Base-by-base conservation (phyloP, 2,113 vertebrate species). In the Tapirus terrestris region DNA sequence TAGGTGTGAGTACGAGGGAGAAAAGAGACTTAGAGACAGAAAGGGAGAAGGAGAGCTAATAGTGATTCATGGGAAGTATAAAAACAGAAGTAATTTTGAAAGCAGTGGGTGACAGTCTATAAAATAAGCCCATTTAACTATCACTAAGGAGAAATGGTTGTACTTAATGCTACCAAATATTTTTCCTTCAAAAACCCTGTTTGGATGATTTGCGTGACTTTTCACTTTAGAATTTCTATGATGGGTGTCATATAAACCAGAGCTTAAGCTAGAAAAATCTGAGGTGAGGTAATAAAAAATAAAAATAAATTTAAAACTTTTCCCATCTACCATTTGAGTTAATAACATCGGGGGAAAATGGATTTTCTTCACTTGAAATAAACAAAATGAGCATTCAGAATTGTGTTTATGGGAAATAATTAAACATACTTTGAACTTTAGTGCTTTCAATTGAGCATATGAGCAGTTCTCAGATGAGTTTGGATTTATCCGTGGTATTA, bases 1-100 rank as follows among this genome's bases (percentile, higher is more conserved):
- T 96, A 96, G 58, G 56, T 88, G 61, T 96, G 60, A 79, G 45
- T 53, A 73, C 25, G 68, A 84, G 51, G n/a, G 48, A 94, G 31
- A 87, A 93, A 82, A 87, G 88, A 90, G 73, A 79, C 68, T 43
- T 75, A 94, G 70, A 94, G 48, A 88, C 36, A 84, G 53, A 93
- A 83, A 77, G 3, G 27, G 68, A 86, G 20, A 89, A 86, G 27
- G 39, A 73, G 29, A 86, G 18, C 68, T 94, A 84, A 48, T 79
- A 83, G 25, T 95, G 86, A 96, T 87, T 98, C 77, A 89, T 79
- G 21, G 61, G 31, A 92, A 97, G 73, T 95, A 87, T 43, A 94
- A 97, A 96, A 94, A 90, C 43, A 92, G 51, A 95, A 73, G 31
- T 68, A 75, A 90, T 94, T 94, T 89, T 63, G 68, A 98, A 94